phyloP scores from a whole-genome alignment of 2,797 vertebrate genomes.

The Telmatherina bonti region DNA sequence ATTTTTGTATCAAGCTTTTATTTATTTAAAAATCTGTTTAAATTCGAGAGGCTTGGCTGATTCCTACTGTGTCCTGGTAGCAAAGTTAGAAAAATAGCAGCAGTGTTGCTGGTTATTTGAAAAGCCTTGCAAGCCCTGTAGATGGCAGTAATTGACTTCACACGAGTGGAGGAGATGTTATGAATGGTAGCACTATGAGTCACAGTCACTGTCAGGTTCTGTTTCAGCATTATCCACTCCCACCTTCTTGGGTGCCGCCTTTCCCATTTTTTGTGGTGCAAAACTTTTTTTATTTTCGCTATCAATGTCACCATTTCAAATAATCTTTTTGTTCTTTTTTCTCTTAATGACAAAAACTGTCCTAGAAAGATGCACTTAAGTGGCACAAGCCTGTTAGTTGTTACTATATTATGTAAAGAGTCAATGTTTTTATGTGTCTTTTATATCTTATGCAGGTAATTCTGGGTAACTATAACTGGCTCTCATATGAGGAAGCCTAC shows the following conservation, averaged over 20 bases:
- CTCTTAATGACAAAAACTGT: not conserved
- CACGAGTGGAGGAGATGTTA: not conserved
- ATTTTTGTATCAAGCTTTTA: not conserved
- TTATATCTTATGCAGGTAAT: conserved; percentile 86
- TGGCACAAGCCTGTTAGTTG: not conserved
- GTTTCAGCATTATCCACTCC: not conserved
- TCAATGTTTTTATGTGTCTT: not conserved
- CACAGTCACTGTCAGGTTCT: not conserved
- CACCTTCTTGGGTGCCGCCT: not conserved
- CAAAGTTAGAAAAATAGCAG: conserved; percentile 39
- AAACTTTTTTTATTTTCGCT: not conserved
- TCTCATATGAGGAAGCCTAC: conserved; percentile 91
- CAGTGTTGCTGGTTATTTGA: conserved; percentile 19
- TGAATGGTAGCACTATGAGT: not conserved
- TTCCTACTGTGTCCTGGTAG: conserved; percentile 35
- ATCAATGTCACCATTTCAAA: not conserved
- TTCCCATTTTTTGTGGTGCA: not conserved
- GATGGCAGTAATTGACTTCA: conserved; percentile 54
- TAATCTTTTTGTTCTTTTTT: conserved; percentile 1
- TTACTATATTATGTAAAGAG: not conserved
- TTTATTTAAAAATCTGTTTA: conserved; percentile 1
- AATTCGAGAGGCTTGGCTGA: conserved; percentile 6
- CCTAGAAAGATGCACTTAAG: not conserved
- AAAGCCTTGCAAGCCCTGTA: conserved; percentile 45
- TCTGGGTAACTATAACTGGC: conserved; percentile 95